phyloP scores from a whole-genome alignment of 1,140 invertebrate species.

The Rhynchophorus ferrugineus region DNA sequence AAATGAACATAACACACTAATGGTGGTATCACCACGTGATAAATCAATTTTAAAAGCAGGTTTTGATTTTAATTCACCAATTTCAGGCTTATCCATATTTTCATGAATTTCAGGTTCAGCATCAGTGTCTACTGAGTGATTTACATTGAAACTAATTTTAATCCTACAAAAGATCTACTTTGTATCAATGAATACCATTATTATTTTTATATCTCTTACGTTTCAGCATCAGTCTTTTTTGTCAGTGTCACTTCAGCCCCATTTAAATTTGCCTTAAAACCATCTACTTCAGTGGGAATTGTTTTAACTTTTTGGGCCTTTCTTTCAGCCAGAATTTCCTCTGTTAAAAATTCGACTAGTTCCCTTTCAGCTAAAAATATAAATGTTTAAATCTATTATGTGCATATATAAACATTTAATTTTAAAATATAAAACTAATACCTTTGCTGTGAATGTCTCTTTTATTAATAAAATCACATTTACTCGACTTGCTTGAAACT shows the following conservation, averaged over 20 bases:
- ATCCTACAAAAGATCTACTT: constrained; percentile 49
- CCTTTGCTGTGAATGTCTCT: constrained; percentile 59
- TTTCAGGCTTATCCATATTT: constrained; percentile 58
- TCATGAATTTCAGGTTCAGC: constrained; percentile 56
- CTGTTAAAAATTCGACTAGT: constrained; percentile 75
- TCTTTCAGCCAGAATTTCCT: constrained; percentile 82
- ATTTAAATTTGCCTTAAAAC: constrained; percentile 66
- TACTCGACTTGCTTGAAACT: too few species aligned
- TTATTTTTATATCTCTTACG: constrained; percentile 44
- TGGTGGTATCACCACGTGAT: constrained; percentile 60
- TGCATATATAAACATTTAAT: not conserved
- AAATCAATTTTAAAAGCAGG: constrained; percentile 82
- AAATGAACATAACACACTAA: constrained; percentile 78
- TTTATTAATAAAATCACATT: too few species aligned
- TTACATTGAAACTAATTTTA: constrained; percentile 75
- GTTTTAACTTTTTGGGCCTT: constrained; percentile 69
- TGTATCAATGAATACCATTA: constrained; percentile 13
- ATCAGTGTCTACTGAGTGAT: constrained; percentile 80
- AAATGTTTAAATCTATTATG: constrained; percentile 10
- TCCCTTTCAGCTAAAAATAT: constrained; percentile 67
- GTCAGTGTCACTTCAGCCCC: constrained; percentile 71
- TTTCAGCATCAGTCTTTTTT: constrained; percentile 67
- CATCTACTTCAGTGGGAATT: constrained; percentile 67
- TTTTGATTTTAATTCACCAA: constrained; percentile 77
- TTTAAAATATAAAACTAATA: constrained; percentile 34